phyloP scores from a whole-genome alignment of 2,888 invertebrate species.

The Girardia tigrina region DNA sequence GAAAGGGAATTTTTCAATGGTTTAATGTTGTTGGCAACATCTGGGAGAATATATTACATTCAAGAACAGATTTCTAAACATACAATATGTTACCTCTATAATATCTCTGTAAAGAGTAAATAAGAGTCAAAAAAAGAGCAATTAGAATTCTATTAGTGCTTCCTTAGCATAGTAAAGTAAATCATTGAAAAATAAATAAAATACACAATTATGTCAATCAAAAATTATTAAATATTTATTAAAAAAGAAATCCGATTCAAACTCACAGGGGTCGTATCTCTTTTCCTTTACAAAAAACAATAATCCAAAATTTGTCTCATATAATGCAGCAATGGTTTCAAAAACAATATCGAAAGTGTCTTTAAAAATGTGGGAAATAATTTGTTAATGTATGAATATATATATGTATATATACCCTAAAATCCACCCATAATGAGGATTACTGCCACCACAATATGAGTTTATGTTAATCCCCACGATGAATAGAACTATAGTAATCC shows the following conservation, averaged over 20 bases:
- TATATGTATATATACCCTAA: background rate
- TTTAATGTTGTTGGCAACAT: slow-evolving; percentile 14
- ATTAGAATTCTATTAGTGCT: background rate
- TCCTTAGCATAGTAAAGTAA: background rate
- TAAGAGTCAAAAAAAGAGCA: background rate
- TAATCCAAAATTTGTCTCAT: no score
- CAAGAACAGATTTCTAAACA: slow-evolving; percentile 6
- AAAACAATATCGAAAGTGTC: no score
- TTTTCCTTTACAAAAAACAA: no score
- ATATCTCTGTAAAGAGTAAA: background rate
- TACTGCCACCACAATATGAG: slow-evolving; percentile 10
- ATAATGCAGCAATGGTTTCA: no score
- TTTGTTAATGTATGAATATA: slow-evolving; percentile 9
- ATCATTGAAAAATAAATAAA: background rate
- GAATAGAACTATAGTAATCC: background rate
- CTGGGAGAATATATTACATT: slow-evolving; percentile 13
- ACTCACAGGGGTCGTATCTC: no score
- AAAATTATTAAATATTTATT: no score
- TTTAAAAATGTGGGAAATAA: no score
- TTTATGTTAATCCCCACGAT: slow-evolving; percentile 6
- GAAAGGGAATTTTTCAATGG: no score
- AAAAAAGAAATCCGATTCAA: no score
- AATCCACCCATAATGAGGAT: slow-evolving; percentile 3
- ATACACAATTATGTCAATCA: background rate
- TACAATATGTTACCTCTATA: background rate